Conservation (phyloP, 2,888 invertebrate genomes). For the Reticulitermes lucifugus region DNA sequence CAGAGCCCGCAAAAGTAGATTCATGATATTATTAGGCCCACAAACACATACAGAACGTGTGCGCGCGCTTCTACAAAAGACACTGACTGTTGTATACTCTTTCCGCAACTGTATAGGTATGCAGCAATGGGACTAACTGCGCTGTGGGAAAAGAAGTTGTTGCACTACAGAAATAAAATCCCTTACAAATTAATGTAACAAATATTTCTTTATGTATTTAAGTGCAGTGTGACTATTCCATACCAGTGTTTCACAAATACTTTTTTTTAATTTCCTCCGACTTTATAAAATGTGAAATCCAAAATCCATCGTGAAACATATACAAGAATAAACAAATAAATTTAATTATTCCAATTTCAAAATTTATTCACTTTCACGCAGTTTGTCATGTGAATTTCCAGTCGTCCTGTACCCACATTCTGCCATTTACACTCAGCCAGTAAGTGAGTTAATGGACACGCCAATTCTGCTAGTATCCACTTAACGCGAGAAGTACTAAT, state of each 20-base stretch:
- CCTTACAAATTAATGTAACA: neutral
- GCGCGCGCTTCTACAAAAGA: slow-evolving; percentile 21
- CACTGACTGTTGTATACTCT: neutral
- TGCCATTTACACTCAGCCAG: neutral
- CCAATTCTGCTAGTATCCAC: neutral
- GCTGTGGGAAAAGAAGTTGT: neutral
- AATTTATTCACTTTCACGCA: neutral
- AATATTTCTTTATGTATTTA: neutral
- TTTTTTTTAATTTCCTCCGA: neutral
- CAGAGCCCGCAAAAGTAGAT: slow-evolving; percentile 31
- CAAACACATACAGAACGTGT: slow-evolving; percentile 2
- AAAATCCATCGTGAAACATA: no score
- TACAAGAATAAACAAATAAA: no score
- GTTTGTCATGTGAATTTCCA: neutral
- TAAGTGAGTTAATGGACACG: neutral
- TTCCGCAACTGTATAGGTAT: slow-evolving; percentile 5
- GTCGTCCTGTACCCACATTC: neutral
- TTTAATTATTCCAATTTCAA: neutral
- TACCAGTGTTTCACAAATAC: neutral
- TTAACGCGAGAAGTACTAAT: neutral
- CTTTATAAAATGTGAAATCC: no score
- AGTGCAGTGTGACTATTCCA: neutral
- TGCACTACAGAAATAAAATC: neutral
- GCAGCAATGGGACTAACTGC: neutral
- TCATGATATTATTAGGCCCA: slow-evolving; percentile 32